Conservation (phyloP, 30 jellyfish, hydroid and myxozoan species). For the Turritopsis dohrnii region DNA sequence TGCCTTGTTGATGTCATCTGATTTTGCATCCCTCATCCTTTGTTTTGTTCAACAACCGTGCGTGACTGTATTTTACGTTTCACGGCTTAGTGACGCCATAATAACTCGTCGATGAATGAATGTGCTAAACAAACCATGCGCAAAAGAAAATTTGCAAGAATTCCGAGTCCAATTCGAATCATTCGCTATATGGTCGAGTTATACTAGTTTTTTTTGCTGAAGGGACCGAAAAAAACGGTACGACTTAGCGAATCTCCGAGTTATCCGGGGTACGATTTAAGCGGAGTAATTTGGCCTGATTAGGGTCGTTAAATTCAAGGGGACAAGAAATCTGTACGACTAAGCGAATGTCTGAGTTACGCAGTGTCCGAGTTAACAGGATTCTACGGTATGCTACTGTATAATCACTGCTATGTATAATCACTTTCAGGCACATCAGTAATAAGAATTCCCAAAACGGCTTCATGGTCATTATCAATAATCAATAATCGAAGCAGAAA, state of each 20-base stretch:
- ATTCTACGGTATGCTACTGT: neutral
- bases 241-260: conserved; percentile 21
- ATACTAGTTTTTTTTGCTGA: neutral
- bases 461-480: neutral
- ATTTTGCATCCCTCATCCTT: neutral
- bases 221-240: neutral
- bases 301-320: conserved; percentile 17
- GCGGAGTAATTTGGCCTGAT: conserved; percentile 10
- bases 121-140: neutral
- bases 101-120: neutral
- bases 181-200: conserved; percentile 2
- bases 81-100: neutral
- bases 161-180: neutral
- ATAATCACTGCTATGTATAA: neutral
- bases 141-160: conserved; percentile 3
- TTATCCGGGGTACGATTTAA: conserved; percentile 12
- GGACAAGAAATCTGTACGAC: conserved; percentile 10
- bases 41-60: neutral
- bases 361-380: neutral
- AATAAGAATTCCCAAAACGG: neutral
- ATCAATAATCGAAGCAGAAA: neutral
- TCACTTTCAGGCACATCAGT: neutral
- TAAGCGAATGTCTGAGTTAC: neutral
- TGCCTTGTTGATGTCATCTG: neutral
- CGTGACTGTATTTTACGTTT: neutral